These are phyloP conservation scores for Scortum barcoo DNA, from an alignment of 2,113 vertebrate species.

Conservation along the genomic window DNA sequence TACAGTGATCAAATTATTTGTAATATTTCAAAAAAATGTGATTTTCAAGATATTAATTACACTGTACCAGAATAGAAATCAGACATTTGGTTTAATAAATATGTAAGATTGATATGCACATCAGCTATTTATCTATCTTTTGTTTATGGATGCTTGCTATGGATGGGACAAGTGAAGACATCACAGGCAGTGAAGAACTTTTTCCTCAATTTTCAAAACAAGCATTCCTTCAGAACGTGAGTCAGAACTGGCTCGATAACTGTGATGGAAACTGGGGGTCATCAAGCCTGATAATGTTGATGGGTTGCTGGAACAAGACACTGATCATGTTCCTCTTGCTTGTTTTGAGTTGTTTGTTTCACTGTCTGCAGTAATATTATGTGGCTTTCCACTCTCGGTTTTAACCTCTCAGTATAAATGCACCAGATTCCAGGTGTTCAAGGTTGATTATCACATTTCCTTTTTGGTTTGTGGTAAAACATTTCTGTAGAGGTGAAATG, in stretches of 20 bases:
- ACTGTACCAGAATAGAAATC: background rate
- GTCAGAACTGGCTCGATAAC: slow-evolving; percentile 3
- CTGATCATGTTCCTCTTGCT: slow-evolving; percentile 23
- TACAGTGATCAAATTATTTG: background rate
- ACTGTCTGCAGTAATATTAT: slow-evolving; percentile 2
- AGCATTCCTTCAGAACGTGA: background rate
- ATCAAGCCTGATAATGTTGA: slow-evolving; percentile 38
- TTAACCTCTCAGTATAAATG: slow-evolving; percentile 12
- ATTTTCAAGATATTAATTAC: background rate
- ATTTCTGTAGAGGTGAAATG: background rate
- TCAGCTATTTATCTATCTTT: background rate
- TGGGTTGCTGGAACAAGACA: slow-evolving; percentile 18
- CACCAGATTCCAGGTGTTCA: background rate
- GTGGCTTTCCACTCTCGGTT: background rate
- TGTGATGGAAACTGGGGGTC: slow-evolving; percentile 25
- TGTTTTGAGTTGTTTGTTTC: slow-evolving; percentile 41
- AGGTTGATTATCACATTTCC: background rate
- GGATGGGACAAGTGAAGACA: background rate
- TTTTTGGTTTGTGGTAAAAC: background rate
- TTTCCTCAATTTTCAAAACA: slow-evolving; percentile 16
- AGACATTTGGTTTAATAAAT: background rate
- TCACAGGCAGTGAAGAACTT: background rate
- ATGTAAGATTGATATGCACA: background rate
- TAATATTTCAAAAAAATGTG: background rate
- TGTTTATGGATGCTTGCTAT: background rate